These are phyloP conservation scores for Choloepus didactylus DNA, from an alignment of 2,797 vertebrate species.

Conservation along the genomic window DNA sequence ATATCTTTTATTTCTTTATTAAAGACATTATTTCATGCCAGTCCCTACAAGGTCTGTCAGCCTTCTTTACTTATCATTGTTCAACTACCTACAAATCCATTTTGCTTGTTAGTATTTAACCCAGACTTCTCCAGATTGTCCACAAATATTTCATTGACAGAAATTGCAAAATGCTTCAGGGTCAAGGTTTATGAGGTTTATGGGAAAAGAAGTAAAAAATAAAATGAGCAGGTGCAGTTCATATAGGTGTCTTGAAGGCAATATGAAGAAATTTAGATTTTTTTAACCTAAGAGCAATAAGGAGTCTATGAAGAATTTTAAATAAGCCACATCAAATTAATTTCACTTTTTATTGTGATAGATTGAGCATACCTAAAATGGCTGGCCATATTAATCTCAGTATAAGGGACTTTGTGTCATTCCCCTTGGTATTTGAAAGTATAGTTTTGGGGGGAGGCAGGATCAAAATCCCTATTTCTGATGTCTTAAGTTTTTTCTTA, in stretches of 20 bases:
- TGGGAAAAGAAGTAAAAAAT: neutral
- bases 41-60: neutral
- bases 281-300: neutral
- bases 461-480: neutral
- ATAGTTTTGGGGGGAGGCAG: neutral
- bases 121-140: neutral
- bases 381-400: neutral
- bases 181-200: slow-evolving; percentile 33
- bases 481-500: neutral
- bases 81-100: neutral
- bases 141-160: slow-evolving; percentile 22
- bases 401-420: neutral
- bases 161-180: neutral
- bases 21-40: neutral
- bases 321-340: neutral
- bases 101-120: slow-evolving; percentile 18
- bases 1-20: neutral
- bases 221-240: neutral
- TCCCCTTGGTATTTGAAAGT: slow-evolving; percentile 30
- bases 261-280: slow-evolving; percentile 19
- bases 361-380: neutral
- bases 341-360: slow-evolving; percentile 49
- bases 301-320: slow-evolving; percentile 37
- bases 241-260: neutral
- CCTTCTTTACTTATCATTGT: slow-evolving; percentile 1